A percentile compares a stretch with the other conserved stretches of the same genome.
Conservation (phyloP, 2,888 invertebrate species). For the Drosophila putrida region DNA sequence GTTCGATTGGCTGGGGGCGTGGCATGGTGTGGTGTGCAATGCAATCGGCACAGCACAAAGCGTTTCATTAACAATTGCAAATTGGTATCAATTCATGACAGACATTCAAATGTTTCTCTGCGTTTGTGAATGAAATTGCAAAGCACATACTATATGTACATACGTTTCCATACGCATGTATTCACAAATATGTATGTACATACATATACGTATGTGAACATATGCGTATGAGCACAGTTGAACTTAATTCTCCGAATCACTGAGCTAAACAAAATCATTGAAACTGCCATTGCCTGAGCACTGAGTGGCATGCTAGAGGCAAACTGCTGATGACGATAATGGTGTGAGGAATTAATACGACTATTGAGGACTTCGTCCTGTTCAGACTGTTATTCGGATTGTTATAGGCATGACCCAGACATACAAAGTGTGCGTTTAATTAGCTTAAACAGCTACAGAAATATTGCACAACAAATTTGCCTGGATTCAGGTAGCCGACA, state of each 20-base stretch:
- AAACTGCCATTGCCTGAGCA: conserved; percentile 72
- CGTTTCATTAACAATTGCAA: conserved; percentile 82
- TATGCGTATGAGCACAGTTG: conserved; percentile 35
- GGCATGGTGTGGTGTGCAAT: conserved; percentile 40
- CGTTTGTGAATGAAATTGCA: conserved; percentile 36
- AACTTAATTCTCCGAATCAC: conserved; percentile 82
- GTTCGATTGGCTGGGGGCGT: conserved; percentile 24
- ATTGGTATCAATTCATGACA: conserved; percentile 80
- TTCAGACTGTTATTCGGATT: conserved; percentile 25
- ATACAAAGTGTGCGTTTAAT: conserved; percentile 64
- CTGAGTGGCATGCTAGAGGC: conserved; percentile 20
- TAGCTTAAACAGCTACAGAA: conserved; percentile 52
- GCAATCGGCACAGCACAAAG: conserved; percentile 78
- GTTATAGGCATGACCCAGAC: conserved; percentile 27
- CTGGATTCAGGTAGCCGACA: conserved; percentile 21
- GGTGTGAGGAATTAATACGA: conserved; percentile 47
- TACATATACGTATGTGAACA: conserved; percentile 4
- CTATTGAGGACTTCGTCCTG: conserved; percentile 27
- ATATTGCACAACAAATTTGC: conserved; percentile 34
- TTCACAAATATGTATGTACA: conserved; percentile 15
- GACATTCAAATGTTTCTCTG: conserved; percentile 62
- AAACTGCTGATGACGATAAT: conserved; percentile 13
- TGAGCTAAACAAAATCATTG: conserved; percentile 83
- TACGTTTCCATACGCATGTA: conserved; percentile 6
- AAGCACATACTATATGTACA: conserved; percentile 20